A percentile compares a stretch with the other conserved stretches of the same genome.
phyloP scores from a whole-genome alignment of 2,888 invertebrate genomes.

The Drosophila nr. perissopoda region DNA sequence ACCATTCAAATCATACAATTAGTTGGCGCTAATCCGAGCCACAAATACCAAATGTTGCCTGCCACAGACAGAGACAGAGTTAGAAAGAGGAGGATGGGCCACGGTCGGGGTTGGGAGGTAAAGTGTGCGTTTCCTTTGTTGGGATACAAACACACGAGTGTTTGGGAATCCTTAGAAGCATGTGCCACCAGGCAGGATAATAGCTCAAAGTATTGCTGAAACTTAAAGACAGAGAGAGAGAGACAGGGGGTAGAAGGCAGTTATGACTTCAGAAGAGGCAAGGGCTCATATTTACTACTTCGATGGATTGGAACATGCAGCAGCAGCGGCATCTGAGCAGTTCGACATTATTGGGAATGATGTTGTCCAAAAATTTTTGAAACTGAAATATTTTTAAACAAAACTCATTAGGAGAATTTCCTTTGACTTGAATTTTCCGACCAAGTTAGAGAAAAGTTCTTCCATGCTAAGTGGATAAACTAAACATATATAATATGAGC shows the following conservation, averaged over 20 bases:
- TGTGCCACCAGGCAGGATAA: slow-evolving; percentile 37
- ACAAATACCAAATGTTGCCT: slow-evolving; percentile 59
- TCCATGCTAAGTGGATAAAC: background rate
- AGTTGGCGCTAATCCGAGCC: slow-evolving; percentile 75
- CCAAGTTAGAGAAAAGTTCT: background rate
- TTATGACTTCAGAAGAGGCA: slow-evolving; percentile 2
- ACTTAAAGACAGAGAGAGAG: background rate
- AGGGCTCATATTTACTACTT: slow-evolving; percentile 13
- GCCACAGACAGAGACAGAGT: background rate
- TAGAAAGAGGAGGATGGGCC: background rate
- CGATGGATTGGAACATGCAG: background rate
- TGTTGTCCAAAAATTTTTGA: background rate
- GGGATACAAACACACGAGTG: slow-evolving; percentile 24
- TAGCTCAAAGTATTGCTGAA: slow-evolving; percentile 10
- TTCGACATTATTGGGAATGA: background rate
- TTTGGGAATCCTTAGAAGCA: slow-evolving; percentile 69
- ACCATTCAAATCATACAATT: slow-evolving; percentile 80
- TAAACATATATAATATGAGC: background rate
- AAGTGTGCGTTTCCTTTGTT: slow-evolving; percentile 58
- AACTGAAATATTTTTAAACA: background rate
- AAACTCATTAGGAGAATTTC: background rate
- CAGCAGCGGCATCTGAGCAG: background rate
- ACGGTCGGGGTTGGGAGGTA: background rate
- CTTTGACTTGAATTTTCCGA: background rate
- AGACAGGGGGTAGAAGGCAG: background rate